Base-by-base conservation (phyloP, 2,888 invertebrate species). In the Papilio protenor region DNA sequence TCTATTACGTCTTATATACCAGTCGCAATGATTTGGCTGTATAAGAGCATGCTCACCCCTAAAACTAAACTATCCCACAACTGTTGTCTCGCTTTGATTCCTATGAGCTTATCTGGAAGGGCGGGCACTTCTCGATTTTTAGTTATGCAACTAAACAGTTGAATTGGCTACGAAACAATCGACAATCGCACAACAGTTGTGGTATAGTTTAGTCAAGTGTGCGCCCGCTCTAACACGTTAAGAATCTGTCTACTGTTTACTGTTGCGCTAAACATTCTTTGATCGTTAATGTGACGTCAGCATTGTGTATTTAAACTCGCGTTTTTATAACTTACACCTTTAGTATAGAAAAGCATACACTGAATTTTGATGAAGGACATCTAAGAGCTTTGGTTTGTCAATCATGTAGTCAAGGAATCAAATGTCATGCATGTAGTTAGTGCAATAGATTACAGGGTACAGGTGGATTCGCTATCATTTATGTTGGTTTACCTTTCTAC, bases 401-500 rank as follows among this genome's bases (percentile, higher is more conserved):
- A 40, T 14, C 45, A 12, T 69, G 3, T 21, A 3, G 5, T 4
- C 45, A 3, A 16, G 18, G 5, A 5, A n/a, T 45, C n/a, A n/a
- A 69, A 40, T n/a, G 33, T 40, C 21, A 69, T 45, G 1, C n/a
- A n/a, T n/a, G 45, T 12, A 5, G n/a, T 12, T 11, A 5, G 45
- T 40, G 40, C 45, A 21, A 45, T 21, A 45, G 21, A 69, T 69
- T 69, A 40, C 64, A n/a, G 18, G 40, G 8, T 66, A 66, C 45
- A 69, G 45, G 21, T 69, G 18, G 18, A 69, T 69, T 45, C 66
- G 45, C 21, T 55, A n/a, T 75, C 47, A 52, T 27, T 64, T 69
- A n/a, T 52, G 40, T 69, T 47, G 27, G 74, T 49, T 59, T 74
- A 59, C 21, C 55, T 75, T 74, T 55, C 66, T 69, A 69, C 45